phyloP scores from a whole-genome alignment of 2,888 invertebrate genomes.

The Lasioglossum zephyrum region DNA sequence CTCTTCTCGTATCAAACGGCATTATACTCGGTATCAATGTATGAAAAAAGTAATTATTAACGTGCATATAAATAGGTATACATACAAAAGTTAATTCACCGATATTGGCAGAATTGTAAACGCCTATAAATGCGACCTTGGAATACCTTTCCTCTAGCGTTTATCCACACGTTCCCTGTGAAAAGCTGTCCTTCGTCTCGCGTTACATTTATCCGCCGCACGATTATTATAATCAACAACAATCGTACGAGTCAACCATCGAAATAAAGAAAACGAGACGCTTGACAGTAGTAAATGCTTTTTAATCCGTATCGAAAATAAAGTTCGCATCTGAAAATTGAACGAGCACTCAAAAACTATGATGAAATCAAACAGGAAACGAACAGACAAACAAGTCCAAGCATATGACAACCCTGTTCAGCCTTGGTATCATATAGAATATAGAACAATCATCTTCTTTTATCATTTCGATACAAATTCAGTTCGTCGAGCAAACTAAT shows the following conservation, averaged over 20 bases:
- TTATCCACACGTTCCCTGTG: slow-evolving; percentile 9
- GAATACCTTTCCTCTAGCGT: background rate
- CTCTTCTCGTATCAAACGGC: background rate
- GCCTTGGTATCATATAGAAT: slow-evolving; percentile 52
- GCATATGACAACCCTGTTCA: slow-evolving; percentile 48
- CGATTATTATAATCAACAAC: background rate
- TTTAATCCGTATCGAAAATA: slow-evolving; percentile 52
- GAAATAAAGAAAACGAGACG: background rate
- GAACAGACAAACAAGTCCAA: slow-evolving; percentile 41
- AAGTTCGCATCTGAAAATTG: slow-evolving; percentile 30
- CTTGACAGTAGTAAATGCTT: slow-evolving; percentile 41
- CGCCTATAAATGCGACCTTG: background rate
- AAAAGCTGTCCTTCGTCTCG: background rate
- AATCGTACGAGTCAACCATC: background rate
- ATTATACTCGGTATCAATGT: background rate
- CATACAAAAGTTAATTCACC: slow-evolving; percentile 10
- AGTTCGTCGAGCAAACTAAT: slow-evolving; percentile 35
- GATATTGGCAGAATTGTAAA: slow-evolving; percentile 11
- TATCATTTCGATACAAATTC: slow-evolving; percentile 30
- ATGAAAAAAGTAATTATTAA: slow-evolving; percentile 13
- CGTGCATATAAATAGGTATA: slow-evolving; percentile 10
- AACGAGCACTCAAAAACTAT: slow-evolving; percentile 4
- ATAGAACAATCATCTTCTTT: slow-evolving; percentile 45
- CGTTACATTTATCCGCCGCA: background rate
- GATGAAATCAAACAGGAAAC: slow-evolving; percentile 33